Evolutionary conservation across 92 coral and sea anemone species (phyloP).

Genomic region (Palythoa heliodiscus): DNA sequence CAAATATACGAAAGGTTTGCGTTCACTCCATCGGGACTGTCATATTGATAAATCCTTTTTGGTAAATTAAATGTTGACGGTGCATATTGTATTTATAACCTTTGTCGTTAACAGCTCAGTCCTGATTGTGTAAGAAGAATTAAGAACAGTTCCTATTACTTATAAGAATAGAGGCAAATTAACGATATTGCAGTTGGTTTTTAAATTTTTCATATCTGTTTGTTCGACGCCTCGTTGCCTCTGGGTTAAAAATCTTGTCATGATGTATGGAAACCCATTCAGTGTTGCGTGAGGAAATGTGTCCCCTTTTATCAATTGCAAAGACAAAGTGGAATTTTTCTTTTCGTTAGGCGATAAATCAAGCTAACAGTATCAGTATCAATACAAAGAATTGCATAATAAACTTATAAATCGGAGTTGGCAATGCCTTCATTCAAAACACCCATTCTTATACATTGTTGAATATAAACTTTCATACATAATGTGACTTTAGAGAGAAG

Average conservation of each 20-base stretch:
- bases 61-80: not conserved
- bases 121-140: not conserved
- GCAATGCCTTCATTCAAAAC: not conserved
- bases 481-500: not conserved
- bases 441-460: not conserved
- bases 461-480: constrained; percentile 5
- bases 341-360: not conserved
- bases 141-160: not conserved
- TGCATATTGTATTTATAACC: not conserved
- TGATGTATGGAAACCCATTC: not conserved
- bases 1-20: not conserved
- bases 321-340: not conserved
- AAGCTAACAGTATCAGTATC: not conserved
- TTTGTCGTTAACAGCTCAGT: not conserved
- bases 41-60: not conserved
- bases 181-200: not conserved
- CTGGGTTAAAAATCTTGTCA: not conserved
- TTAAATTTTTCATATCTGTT: not conserved
- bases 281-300: not conserved
- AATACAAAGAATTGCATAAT: not conserved
- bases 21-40: not conserved
- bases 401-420: not conserved
- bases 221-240: not conserved
- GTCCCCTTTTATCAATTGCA: not conserved
- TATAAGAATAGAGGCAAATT: not conserved